phyloP scores from a whole-genome alignment of 2,888 invertebrate species.

The Drosophila dives region DNA sequence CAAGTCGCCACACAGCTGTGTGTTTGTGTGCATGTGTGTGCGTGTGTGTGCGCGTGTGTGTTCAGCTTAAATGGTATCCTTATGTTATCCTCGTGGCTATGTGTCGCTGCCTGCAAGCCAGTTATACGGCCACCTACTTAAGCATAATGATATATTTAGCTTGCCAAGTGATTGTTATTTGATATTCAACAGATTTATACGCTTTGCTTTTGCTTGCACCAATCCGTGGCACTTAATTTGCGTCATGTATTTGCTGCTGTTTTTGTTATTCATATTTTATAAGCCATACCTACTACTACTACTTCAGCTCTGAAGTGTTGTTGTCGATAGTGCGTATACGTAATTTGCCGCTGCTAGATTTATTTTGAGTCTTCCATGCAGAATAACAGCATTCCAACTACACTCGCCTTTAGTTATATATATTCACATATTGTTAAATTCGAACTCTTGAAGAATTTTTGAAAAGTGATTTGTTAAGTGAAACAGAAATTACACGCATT shows the following conservation, averaged over 20 bases:
- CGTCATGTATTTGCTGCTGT: slow-evolving; percentile 28
- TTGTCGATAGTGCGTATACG: slow-evolving; percentile 59
- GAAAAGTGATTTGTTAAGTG: slow-evolving; percentile 42
- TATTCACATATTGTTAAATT: neutral
- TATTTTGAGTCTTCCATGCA: slow-evolving; percentile 18
- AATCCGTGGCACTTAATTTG: slow-evolving; percentile 6
- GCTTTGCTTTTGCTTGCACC: slow-evolving; percentile 31
- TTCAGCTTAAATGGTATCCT: slow-evolving; percentile 56
- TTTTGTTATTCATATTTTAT: slow-evolving; percentile 60
- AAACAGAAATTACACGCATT: slow-evolving; percentile 18
- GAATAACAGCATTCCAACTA: neutral
- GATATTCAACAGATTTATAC: slow-evolving; percentile 81
- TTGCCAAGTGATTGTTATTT: slow-evolving; percentile 81
- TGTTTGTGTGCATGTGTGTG: neutral
- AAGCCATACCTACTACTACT: slow-evolving; percentile 42
- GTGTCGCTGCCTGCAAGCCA: slow-evolving; percentile 31
- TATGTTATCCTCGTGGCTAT: slow-evolving; percentile 49
- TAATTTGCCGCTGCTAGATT: slow-evolving; percentile 45
- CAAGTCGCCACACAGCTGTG: slow-evolving; percentile 15
- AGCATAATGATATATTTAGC: slow-evolving; percentile 79
- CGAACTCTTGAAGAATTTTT: neutral
- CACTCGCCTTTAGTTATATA: neutral
- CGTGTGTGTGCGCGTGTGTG: slow-evolving; percentile 33
- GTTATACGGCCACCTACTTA: slow-evolving; percentile 67
- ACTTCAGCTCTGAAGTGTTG: slow-evolving; percentile 35